These are phyloP conservation scores for Elanoides forficatus DNA, from an alignment of 2,113 vertebrate genomes.

Conservation along the genomic window DNA sequence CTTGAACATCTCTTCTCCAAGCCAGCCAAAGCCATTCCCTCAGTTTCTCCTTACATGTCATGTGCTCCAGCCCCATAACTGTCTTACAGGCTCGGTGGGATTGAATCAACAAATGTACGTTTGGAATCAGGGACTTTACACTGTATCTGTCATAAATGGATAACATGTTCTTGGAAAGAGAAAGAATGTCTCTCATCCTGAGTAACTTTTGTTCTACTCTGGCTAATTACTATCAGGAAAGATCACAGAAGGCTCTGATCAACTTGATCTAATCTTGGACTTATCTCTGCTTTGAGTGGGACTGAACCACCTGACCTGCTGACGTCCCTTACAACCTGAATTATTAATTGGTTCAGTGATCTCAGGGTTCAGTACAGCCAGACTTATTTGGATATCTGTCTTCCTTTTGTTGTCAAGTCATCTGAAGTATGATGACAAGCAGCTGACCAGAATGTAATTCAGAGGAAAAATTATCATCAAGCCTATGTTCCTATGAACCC, in stretches of 20 bases:
- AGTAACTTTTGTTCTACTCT: background rate
- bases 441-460: background rate
- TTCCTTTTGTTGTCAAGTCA: background rate
- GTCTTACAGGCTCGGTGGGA: background rate
- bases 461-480: background rate
- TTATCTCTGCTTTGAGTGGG: background rate
- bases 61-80: background rate
- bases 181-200: background rate
- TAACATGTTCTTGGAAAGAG: background rate
- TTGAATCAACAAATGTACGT: background rate
- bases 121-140: background rate
- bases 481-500: background rate
- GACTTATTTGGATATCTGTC: background rate
- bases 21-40: background rate
- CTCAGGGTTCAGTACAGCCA: background rate
- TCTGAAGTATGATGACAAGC: background rate
- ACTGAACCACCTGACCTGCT: background rate
- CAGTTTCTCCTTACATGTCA: background rate
- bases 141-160: background rate
- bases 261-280: background rate
- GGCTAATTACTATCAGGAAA: background rate
- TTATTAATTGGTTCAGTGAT: background rate
- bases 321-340: background rate
- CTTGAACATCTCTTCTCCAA: background rate
- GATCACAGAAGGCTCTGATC: background rate